phyloP scores from a whole-genome alignment of 2,888 invertebrate genomes.

The Galerucella calmariensis region DNA sequence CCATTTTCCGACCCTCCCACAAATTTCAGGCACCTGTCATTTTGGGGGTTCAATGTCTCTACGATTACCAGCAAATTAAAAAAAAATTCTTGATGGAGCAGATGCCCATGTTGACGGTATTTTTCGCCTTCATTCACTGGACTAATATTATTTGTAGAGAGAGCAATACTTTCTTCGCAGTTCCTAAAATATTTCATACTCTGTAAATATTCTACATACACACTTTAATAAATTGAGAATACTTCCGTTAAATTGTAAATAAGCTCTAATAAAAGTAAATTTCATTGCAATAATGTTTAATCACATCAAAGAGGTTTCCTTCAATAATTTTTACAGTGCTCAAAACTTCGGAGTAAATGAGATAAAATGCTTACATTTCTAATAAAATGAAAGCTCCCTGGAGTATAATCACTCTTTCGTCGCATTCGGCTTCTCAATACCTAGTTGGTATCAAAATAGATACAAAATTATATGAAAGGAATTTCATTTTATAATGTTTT shows the following conservation, averaged over 20 bases:
- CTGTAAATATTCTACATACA: too few relatives aligned
- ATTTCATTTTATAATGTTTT: slow-evolving; percentile 36
- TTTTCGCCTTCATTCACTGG: too few relatives aligned
- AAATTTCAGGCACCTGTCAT: too few relatives aligned
- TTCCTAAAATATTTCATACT: too few relatives aligned
- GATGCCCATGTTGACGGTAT: too few relatives aligned
- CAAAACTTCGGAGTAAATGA: neutral
- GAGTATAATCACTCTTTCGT: slow-evolving; percentile 14
- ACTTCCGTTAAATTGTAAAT: neutral
- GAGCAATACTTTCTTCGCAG: too few relatives aligned
- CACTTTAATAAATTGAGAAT: too few relatives aligned
- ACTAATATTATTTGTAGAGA: too few relatives aligned
- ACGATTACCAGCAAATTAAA: too few relatives aligned
- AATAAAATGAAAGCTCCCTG: slow-evolving; percentile 1
- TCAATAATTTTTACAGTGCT: neutral
- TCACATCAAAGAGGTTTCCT: neutral
- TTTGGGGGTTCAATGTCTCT: too few relatives aligned
- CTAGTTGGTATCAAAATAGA: slow-evolving; percentile 35
- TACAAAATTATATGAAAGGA: slow-evolving; percentile 41
- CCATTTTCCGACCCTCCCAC: too few relatives aligned
- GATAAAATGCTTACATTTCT: slow-evolving; percentile 10
- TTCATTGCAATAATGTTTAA: neutral
- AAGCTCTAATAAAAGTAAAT: neutral
- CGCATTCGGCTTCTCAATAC: slow-evolving; percentile 18
- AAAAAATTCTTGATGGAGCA: too few relatives aligned